Evolutionary conservation across 2,113 vertebrate genomes (phyloP).

Genomic region (Myrmophylax atrothorax): DNA sequence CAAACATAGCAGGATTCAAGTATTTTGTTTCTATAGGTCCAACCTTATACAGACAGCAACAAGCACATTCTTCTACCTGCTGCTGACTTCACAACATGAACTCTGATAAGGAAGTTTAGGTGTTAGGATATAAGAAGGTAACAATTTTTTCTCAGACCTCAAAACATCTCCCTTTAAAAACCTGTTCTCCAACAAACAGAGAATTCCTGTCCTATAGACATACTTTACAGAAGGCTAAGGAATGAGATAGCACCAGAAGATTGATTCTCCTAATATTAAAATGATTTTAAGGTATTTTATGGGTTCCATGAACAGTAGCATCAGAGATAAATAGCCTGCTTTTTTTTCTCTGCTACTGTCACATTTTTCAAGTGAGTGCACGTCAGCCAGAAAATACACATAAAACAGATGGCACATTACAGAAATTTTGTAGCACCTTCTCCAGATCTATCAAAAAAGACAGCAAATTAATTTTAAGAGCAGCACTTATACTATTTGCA

Average conservation of each 20-base stretch:
- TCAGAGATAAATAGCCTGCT: not conserved
- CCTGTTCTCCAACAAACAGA: not conserved
- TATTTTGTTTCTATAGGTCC: not conserved
- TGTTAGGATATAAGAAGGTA: not conserved
- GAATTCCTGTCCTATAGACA: not conserved
- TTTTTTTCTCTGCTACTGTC: not conserved
- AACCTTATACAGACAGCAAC: not conserved
- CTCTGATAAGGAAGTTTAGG: not conserved
- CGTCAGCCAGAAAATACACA: not conserved
- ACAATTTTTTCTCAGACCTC: not conserved
- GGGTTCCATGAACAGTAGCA: not conserved
- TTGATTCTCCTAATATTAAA: not conserved
- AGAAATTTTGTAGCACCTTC: slow-evolving; percentile 21
- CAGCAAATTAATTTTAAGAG: slow-evolving; percentile 21
- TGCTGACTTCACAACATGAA: not conserved
- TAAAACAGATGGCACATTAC: not conserved
- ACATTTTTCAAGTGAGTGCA: not conserved
- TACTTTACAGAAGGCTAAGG: not conserved
- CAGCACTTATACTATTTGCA: not conserved
- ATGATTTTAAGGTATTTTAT: not conserved
- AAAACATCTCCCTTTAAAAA: not conserved
- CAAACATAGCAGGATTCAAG: not conserved
- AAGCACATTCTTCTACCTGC: not conserved
- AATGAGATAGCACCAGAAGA: not conserved
- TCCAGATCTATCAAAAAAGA: not conserved